phyloP scores from a whole-genome alignment of 2,113 vertebrate genomes.

The Rhegmatorhina hoffmannsi region DNA sequence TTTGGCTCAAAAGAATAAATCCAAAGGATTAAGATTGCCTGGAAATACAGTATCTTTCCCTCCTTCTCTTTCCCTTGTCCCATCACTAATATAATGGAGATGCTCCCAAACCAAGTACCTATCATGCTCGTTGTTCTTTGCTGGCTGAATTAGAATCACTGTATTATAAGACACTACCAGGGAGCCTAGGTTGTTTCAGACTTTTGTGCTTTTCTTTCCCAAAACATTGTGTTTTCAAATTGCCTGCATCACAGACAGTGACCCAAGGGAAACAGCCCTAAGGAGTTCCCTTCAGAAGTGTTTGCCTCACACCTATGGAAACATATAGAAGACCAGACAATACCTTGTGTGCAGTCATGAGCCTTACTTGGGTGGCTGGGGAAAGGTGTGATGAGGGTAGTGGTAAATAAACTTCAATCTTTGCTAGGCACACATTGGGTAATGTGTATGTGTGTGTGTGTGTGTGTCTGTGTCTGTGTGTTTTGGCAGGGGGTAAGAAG shows the following conservation, averaged over 20 bases:
- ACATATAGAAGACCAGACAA: background rate
- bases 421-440: background rate
- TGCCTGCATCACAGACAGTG: background rate
- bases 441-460: background rate
- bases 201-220: background rate
- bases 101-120: background rate
- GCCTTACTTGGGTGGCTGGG: background rate
- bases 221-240: background rate
- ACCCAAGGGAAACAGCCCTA: background rate
- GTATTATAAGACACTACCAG: background rate
- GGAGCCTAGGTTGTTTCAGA: background rate
- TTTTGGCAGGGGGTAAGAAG: background rate
- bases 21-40: background rate
- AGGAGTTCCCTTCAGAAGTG: background rate
- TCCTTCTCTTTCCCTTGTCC: background rate
- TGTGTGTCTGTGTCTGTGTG: background rate
- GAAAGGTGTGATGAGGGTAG: background rate
- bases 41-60: background rate
- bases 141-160: background rate
- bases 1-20: background rate
- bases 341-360: background rate
- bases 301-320: background rate
- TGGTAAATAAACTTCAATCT: background rate
- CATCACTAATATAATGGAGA: background rate
- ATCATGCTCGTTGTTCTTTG: background rate